Conservation (phyloP, 2,797 vertebrate genomes). For the Etheostoma nigrum region DNA sequence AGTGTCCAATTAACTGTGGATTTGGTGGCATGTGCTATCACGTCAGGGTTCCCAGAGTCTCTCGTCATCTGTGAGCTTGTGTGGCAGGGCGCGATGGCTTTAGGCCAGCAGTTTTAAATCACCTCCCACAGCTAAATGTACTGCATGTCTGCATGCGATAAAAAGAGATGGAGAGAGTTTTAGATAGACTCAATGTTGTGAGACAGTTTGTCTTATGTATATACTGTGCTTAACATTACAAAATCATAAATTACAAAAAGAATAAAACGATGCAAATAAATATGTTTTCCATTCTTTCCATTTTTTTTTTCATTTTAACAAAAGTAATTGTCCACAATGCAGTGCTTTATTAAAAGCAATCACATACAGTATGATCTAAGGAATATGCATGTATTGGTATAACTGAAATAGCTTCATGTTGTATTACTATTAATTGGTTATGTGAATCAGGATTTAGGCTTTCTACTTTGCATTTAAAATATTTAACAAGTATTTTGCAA, state of each 20-base stretch:
- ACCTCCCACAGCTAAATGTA: slow-evolving; percentile 46
- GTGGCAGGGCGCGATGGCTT: slow-evolving; percentile 58
- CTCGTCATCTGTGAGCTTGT: slow-evolving; percentile 57
- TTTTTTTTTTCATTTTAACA: background rate
- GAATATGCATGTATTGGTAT: background rate
- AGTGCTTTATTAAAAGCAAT: background rate
- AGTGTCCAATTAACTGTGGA: slow-evolving; percentile 76
- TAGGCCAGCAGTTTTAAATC: slow-evolving; percentile 63
- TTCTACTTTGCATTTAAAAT: background rate
- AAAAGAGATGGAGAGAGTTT: slow-evolving; percentile 17
- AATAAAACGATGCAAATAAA: background rate
- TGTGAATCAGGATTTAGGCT: background rate
- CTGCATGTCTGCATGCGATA: slow-evolving; percentile 28
- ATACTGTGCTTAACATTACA: background rate
- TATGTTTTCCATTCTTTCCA: background rate
- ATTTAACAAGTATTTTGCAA: background rate
- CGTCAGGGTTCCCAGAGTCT: slow-evolving; percentile 59
- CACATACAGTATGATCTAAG: background rate
- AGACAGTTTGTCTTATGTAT: background rate
- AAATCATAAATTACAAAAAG: background rate
- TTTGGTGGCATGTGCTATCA: slow-evolving; percentile 73
- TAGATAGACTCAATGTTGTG: background rate
- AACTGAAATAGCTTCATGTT: background rate
- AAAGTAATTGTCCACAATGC: background rate
- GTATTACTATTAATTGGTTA: background rate